Evolutionary conservation across 2,888 invertebrate genomes (phyloP), one percentile per base, ranked within the genome.

Genomic region (Apoderus coryli): DNA sequence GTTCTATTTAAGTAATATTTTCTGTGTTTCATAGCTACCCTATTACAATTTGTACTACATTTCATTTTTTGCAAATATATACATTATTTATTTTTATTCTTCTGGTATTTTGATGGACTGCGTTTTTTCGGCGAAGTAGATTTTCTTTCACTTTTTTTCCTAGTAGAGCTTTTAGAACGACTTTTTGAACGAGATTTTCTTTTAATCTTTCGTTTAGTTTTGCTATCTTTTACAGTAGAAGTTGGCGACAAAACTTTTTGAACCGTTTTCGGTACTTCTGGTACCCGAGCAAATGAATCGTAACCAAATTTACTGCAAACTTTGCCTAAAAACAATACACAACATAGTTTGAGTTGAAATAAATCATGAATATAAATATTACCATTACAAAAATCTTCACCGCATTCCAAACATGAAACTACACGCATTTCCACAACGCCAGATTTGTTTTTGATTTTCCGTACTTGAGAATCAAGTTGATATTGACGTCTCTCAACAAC

Each of bases 351-450:
- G n/a, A n/a, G n/a, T n/a, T 14, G 9, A 22, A 31, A 24, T 27
- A 9, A 29, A 9, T 24, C 10, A 10, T 24, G 5, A 6, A 10
- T n/a, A n/a, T n/a, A n/a, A n/a, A n/a, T n/a, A n/a, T 48, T 57
- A 71, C 77, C 76, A 51, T 71, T 72, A 55, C 88, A 88, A 60
- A 80, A 79, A 57, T 88, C 88, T 54, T 85, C 85, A 4, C 78
- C 78, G 46, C 88, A 88, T 50, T 85, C 82, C 1, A 63, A 54
- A 53, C 88, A 88, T 30, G 76, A 71, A 31, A 76, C 63, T 16
- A 77, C 69, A 42, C 78, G 67, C 12, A 76, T 78, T 54, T 85
- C 84, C 14, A 82, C 69, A 34, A 84, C 76, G 9, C 85, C 84
- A 0, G 81, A 73, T 39, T 80, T 77, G 50, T 80, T 85, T 57